Evolutionary conservation across 2,797 vertebrate species (phyloP), one percentile per base, ranked within the genome.

Genomic region (Pantherophis vulpinus): DNA sequence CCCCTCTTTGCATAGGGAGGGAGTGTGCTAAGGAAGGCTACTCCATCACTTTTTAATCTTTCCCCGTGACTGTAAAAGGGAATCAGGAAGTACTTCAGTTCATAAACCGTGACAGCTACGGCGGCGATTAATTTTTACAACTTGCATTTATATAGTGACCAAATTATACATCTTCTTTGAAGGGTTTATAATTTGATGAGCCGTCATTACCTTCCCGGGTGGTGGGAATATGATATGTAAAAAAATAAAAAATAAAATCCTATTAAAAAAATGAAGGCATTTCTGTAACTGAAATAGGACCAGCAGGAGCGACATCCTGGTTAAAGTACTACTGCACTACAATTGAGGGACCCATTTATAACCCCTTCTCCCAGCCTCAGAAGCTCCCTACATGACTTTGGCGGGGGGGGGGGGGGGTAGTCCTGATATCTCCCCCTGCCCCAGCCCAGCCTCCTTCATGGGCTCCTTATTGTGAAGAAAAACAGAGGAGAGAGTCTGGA

Each of bases 191-290:
- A 47, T 83, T 47, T 83, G 20, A 79, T 2, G 32, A 42, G 37
- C 18, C 7, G 0, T 20, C 7, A 20, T 79, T 42, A 42, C 74
- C 37, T 79, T 42, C 37, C 20, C 0, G 0, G 2, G n/a, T 42
- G 63, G 29, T 32, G 5, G 29, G 63, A 18, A 42, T 79, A 79
- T 79, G 10, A 74, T 74, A 74, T 16, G 18, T 74, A 2, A 13
- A 13, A 66, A 66, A 66, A 42, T 42, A 42, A 42, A 42, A 42
- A 42, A 42, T 42, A 42, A 42, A 42, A 37, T 74, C 70, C 32
- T 79, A 20, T 20, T 9, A 4, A 74, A 37, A 18, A 79, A 37
- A 9, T 37, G 16, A 10, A 37, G 70, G 70, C 18, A 20, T 10
- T 8, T 79, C 32, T 42, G 7, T 20, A 37, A 18, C 70, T 37